phyloP scores from a whole-genome alignment of 1,140 invertebrate genomes.

The Drosophila parvula region DNA sequence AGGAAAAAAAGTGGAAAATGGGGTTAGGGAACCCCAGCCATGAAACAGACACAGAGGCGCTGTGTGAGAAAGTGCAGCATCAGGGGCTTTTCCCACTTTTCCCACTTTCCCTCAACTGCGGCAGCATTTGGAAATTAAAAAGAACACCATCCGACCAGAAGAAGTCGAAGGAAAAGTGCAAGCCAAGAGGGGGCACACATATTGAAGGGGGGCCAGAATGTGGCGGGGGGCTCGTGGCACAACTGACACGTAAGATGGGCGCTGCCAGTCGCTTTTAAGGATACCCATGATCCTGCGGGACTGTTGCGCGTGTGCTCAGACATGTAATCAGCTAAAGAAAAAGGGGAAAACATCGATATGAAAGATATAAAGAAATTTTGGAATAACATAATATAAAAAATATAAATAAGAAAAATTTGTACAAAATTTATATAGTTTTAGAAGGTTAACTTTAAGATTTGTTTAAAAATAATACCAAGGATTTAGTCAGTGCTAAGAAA shows the following conservation, averaged over 20 bases:
- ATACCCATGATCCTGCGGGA: slow-evolving; percentile 3
- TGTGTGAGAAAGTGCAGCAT: slow-evolving; percentile 62
- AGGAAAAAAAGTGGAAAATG: neutral
- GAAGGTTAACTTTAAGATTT: too few species aligned
- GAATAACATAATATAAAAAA: neutral
- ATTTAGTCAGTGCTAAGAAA: too few species aligned
- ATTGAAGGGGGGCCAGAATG: slow-evolving; percentile 14
- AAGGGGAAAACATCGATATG: neutral
- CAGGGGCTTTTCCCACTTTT: slow-evolving; percentile 32
- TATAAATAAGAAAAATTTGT: neutral
- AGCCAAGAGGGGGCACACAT: slow-evolving; percentile 5
- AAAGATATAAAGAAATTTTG: neutral
- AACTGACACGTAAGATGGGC: slow-evolving; percentile 22
- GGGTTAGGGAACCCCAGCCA: neutral
- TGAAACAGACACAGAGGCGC: slow-evolving; percentile 15
- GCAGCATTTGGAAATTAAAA: slow-evolving; percentile 76
- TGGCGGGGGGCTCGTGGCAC: slow-evolving; percentile 7
- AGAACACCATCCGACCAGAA: slow-evolving; percentile 22
- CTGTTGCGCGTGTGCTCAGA: neutral
- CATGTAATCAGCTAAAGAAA: slow-evolving; percentile 1
- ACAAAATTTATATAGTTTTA: too few species aligned
- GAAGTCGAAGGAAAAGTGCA: slow-evolving; percentile 27
- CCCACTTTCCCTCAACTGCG: slow-evolving; percentile 26
- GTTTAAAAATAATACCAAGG: too few species aligned
- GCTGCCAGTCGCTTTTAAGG: slow-evolving; percentile 1